Percentiles rank a stretch among this genome's conserved stretches.
Evolutionary conservation across 2,113 vertebrate genomes (phyloP).

Genomic region (Notechis scutatus): DNA sequence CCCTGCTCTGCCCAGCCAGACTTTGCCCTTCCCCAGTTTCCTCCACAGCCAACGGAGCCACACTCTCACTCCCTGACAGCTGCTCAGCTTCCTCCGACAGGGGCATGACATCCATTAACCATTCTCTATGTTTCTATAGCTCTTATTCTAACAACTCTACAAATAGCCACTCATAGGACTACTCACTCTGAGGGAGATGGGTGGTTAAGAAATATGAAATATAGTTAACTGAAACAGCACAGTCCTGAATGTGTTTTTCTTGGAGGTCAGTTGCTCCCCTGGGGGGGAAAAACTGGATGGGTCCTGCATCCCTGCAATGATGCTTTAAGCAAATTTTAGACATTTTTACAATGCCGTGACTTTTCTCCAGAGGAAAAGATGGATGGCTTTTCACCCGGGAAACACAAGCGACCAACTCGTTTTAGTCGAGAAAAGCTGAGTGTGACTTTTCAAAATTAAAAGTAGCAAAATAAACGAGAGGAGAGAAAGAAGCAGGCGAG

Average conservation of each 20-base stretch:
- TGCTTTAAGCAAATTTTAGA: background rate
- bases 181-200: background rate
- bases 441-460: background rate
- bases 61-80: too few relatives aligned
- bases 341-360: background rate
- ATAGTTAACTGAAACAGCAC: background rate
- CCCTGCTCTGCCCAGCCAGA: too few relatives aligned
- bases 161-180: background rate
- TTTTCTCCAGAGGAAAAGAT: background rate
- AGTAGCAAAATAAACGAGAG: background rate
- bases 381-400: background rate
- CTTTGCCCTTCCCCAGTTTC: too few relatives aligned
- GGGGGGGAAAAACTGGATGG: accelerated
- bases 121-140: background rate
- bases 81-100: too few relatives aligned
- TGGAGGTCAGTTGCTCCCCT: background rate
- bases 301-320: background rate
- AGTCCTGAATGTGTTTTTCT: background rate
- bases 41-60: too few relatives aligned
- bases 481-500: background rate
- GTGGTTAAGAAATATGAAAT: background rate
- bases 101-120: background rate
- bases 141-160: background rate
- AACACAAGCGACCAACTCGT: background rate
- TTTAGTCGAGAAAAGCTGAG: background rate